Evolutionary conservation across 2,797 vertebrate genomes (phyloP).

Genomic region (Morus bassanus): DNA sequence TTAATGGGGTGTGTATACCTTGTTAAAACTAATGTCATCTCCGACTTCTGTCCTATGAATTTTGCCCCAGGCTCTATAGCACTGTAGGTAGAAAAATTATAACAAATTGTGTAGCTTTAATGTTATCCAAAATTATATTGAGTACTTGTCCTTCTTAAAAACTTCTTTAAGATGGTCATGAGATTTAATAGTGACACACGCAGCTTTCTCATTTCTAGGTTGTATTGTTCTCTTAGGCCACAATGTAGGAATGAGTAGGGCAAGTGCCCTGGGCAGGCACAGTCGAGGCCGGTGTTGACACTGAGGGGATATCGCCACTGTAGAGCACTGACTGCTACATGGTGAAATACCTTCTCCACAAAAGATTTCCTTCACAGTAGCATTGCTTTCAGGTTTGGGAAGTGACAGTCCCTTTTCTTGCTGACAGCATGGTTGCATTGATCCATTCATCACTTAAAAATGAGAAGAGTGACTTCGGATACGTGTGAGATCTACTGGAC

Average conservation of each 20-base stretch:
- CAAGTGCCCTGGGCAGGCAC: background rate
- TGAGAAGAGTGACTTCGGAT: background rate
- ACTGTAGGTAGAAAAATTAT: background rate
- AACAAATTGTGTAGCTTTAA: background rate
- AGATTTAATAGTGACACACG: background rate
- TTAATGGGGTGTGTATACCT: background rate
- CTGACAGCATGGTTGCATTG: background rate
- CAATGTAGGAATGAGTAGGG: background rate
- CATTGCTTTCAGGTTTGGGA: background rate
- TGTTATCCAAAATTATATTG: background rate
- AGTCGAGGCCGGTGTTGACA: accelerated
- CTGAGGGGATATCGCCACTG: background rate
- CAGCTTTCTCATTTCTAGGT: background rate
- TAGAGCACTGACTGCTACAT: background rate
- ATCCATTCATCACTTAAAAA: background rate
- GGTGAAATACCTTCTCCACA: background rate
- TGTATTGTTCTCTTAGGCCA: background rate
- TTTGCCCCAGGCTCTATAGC: background rate
- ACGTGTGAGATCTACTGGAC: background rate
- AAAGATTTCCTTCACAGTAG: background rate
- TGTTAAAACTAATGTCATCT: background rate
- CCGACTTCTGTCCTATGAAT: background rate
- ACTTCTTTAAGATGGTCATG: background rate
- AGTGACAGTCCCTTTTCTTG: background rate
- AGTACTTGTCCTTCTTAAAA: background rate